Base-by-base conservation (phyloP, 1,140 invertebrate genomes). In the Atta cephalotes region DNA sequence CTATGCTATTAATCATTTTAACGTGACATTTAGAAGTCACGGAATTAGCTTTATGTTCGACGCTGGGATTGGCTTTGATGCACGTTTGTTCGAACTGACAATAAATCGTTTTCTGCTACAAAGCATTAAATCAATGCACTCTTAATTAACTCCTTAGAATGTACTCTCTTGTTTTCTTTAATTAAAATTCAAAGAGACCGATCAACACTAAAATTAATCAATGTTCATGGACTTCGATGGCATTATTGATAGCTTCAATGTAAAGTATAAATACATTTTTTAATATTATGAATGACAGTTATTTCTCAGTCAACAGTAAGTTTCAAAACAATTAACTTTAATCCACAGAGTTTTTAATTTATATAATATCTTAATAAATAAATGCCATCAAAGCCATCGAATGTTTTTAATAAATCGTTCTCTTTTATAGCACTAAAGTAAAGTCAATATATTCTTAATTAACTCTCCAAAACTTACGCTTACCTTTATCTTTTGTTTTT, bases 11-110 rank as follows among this genome's bases (percentile, higher is more conserved):
- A 74, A 84, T 84, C 80, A 84, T 76, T 84, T 76, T 25, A 74
- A 31, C 25, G 35, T 76, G 39, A 35, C 25, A 49, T 5, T 35
- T 76, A 21, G 56, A 49, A 39, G 18, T 72, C 66, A 72, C 68
- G 58, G 28, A 63, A 84, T 28, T 74, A 25, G 65, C 28, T 21
- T 80, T 45, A 72, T 39, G 51, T 72, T 82, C 79, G 53, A 45
- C 21, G 68, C 68, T 82, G 80, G 68, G 53, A 74, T 74, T 82
- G 68, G 80, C 80, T 82, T 82, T 82, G 2, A 74, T 82, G 68
- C 80, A 82, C 68, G 80, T 68, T 82, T 82, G 2, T 62, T 74
- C 80, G 53, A 10, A 72, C 53, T 66, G 51, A 72, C 53, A 72
- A 35, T 10, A 45, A 72, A 60, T 71, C 31, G 10, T 74, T 82